Base-by-base conservation (phyloP, 2,113 vertebrate genomes). In the Osmerus eperlanus region DNA sequence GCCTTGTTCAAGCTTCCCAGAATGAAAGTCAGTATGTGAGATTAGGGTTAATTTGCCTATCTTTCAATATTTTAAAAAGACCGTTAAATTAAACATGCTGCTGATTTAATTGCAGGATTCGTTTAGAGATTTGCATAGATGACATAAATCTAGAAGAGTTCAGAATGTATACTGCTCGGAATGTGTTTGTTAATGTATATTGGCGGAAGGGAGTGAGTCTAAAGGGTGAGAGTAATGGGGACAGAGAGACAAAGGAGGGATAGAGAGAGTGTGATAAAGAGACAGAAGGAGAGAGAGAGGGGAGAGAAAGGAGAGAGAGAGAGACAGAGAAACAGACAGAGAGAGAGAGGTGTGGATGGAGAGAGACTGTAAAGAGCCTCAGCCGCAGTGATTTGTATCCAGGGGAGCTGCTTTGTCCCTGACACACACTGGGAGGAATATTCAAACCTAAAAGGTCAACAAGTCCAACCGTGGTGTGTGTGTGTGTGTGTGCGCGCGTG, bases 361-460 rank as follows among this genome's bases (percentile, higher is more conserved):
- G 54, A 18, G 53, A 56, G 54, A 56, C 54, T 18, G n/a, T n/a
- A 55, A 16, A 16, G 54, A 55, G 54, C n/a, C 1, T 15, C 3
- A 18, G 54, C 52, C 15, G 52, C n/a, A 56, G 54, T 56, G 54
- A 47, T 56, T 15, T 56, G 54, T 56, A n/a, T 56, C 54, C 54
- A 18, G 15, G 54, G 54, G 15, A 56, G 54, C 3, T 54, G 53
- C 53, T 18, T 18, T 18, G 54, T 15, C 54, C n/a, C 54, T 18
- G 54, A 56, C 54, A 56, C 15, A 56, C 54, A 56, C 14, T n/a
- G n/a, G 54, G n/a, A n/a, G 54, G n/a, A 56, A 56, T n/a, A 56
- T 56, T 79, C 59, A 58, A 47, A 74, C 19, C 3, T 64, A 61
- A 69, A 80, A 79, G 65, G 75, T 79, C 41, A 65, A 76, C 54